These are phyloP conservation scores for Rhamnusium bicolor DNA, from an alignment of 2,888 invertebrate species.

Conservation along the genomic window DNA sequence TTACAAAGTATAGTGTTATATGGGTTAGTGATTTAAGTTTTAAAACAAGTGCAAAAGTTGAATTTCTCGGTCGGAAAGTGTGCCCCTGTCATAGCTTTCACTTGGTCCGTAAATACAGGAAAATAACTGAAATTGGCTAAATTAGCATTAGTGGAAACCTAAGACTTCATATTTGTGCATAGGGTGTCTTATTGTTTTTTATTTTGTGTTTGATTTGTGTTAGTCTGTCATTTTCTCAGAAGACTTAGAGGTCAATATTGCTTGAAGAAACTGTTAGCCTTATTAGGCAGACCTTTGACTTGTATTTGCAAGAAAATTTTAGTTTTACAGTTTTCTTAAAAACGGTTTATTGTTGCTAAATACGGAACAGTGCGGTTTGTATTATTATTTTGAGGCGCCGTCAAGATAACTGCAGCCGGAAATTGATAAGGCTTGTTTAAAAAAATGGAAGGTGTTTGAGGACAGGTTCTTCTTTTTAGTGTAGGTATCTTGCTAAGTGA, in stretches of 20 bases:
- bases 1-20: slow-evolving; percentile 43
- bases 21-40: slow-evolving; percentile 45
- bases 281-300: slow-evolving; percentile 67
- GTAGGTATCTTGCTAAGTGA: slow-evolving; percentile 58
- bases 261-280: slow-evolving; percentile 65
- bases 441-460: slow-evolving; percentile 50
- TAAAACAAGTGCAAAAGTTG: slow-evolving; percentile 41
- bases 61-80: slow-evolving; percentile 56
- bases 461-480: slow-evolving; percentile 56
- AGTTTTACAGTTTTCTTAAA: slow-evolving; percentile 33
- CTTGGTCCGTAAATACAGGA: slow-evolving; percentile 60
- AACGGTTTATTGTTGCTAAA: slow-evolving; percentile 31
- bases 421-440: slow-evolving; percentile 37
- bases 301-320: slow-evolving; percentile 43
- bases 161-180: slow-evolving; percentile 44
- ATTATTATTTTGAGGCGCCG: slow-evolving; percentile 21
- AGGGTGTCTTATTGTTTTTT: slow-evolving; percentile 41
- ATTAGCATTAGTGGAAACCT: slow-evolving; percentile 52
- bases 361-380: slow-evolving; percentile 10
- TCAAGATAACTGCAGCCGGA: slow-evolving; percentile 31
- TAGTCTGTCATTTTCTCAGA: slow-evolving; percentile 45
- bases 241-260: slow-evolving; percentile 65
- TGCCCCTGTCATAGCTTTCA: slow-evolving; percentile 64
- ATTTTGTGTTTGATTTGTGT: slow-evolving; percentile 41
- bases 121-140: slow-evolving; percentile 57